Percentiles rank a stretch among this genome's conserved stretches.
phyloP scores from a whole-genome alignment of 2,113 vertebrate genomes.

The Pogonocichla stellata region DNA sequence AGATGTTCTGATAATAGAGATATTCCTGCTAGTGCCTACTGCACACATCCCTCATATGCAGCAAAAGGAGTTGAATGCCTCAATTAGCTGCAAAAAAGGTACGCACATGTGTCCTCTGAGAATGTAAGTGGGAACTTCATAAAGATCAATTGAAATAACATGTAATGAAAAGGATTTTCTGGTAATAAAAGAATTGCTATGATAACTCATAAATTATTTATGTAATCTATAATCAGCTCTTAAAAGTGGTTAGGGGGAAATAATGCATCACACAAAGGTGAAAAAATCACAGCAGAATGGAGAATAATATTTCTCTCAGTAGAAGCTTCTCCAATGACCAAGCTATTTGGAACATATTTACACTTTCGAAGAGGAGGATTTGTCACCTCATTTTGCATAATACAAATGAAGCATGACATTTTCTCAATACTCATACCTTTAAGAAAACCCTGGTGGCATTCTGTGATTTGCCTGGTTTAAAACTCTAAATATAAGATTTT shows the following conservation, averaged over 20 bases:
- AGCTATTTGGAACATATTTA: not conserved
- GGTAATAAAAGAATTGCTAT: not conserved
- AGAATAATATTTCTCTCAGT: not conserved
- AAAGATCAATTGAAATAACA: slow-evolving; percentile 8
- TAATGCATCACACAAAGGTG: not conserved
- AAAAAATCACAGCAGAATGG: not conserved
- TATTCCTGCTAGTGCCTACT: not conserved
- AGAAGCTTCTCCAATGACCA: not conserved
- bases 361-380: not conserved
- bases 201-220: not conserved
- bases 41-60: not conserved
- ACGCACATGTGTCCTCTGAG: not conserved
- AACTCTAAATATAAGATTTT: not conserved
- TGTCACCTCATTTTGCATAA: not conserved
- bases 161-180: not conserved
- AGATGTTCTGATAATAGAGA: not conserved
- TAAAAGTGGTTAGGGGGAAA: not conserved
- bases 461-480: not conserved
- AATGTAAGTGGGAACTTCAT: not conserved
- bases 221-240: not conserved
- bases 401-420: not conserved
- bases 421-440: not conserved
- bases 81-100: not conserved
- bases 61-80: not conserved
- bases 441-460: not conserved